These are phyloP conservation scores for Dipodomys stephensi DNA, from an alignment of 2,113 vertebrate genomes.

Conservation along the genomic window DNA sequence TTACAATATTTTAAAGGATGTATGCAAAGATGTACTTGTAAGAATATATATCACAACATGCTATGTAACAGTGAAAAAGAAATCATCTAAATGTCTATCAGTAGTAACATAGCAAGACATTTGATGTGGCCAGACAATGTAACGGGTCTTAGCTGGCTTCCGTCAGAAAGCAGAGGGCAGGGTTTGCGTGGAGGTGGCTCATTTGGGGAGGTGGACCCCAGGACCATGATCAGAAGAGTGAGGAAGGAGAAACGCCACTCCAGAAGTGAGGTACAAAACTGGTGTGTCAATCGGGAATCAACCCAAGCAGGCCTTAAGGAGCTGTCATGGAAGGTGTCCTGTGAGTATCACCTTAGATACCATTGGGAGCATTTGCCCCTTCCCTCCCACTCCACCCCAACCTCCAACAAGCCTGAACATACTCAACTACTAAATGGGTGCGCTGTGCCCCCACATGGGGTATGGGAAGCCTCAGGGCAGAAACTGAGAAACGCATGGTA, in stretches of 20 bases:
- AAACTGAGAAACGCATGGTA: neutral
- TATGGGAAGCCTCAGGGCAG: slow-evolving; percentile 1
- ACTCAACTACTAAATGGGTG: neutral
- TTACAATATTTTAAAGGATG: neutral
- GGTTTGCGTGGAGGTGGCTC: neutral
- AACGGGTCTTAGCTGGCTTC: neutral
- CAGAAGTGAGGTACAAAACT: neutral
- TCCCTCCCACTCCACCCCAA: neutral
- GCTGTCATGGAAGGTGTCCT: neutral
- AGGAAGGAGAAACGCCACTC: neutral
- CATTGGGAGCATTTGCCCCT: neutral
- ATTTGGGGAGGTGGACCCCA: neutral
- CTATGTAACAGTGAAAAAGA: neutral
- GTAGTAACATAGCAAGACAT: neutral
- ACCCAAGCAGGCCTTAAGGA: neutral
- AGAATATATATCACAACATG: neutral
- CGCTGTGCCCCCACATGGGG: neutral
- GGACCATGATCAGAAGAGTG: neutral
- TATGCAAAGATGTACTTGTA: neutral
- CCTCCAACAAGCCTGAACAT: neutral
- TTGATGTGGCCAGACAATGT: too few species aligned
- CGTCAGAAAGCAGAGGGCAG: neutral
- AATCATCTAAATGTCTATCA: neutral
- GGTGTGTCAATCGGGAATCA: neutral
- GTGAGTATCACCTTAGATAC: neutral